Conservation (phyloP, 2,113 vertebrate species). For the Pachypanchax playfairii region DNA sequence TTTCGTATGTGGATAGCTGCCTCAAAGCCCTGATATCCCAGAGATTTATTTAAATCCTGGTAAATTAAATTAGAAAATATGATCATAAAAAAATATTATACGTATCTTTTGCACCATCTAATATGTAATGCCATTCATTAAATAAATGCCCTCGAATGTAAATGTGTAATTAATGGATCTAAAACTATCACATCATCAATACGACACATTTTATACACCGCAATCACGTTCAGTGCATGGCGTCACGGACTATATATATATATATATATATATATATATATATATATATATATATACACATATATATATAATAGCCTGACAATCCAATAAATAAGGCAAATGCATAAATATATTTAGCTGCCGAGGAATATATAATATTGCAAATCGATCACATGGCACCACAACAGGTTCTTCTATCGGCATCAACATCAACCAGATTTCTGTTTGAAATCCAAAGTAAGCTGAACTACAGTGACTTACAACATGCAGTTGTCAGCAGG, state of each 20-base stretch:
- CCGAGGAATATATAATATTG: conserved; percentile 51
- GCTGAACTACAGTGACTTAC: conserved; percentile 52
- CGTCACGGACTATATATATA: conserved; percentile 50
- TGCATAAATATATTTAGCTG: conserved; percentile 65
- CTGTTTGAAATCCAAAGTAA: conserved; percentile 53
- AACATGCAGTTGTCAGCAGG: conserved; percentile 70
- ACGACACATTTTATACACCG: conserved; percentile 57
- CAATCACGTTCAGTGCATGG: conserved; percentile 54
- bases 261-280: conserved; percentile 2
- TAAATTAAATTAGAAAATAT: conserved; percentile 67
- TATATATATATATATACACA: conserved; percentile 31
- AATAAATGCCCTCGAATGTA: conserved; percentile 52
- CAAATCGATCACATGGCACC: conserved; percentile 28
- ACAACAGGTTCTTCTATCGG: conserved; percentile 18
- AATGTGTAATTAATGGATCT: conserved; percentile 62
- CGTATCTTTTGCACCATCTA: conserved; percentile 63
- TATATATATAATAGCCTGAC: too few relatives aligned
- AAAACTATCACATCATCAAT: conserved; percentile 67
- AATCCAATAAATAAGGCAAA: conserved; percentile 62
- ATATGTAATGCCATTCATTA: conserved; percentile 51
- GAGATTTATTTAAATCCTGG: conserved; percentile 70
- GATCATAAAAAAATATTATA: conserved; percentile 46
- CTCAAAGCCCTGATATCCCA: conserved; percentile 66
- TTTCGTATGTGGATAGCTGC: conserved; percentile 77
- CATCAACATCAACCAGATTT: conserved; percentile 18